Conservation (phyloP, 2,113 vertebrate genomes). For the Synchiropus splendidus region DNA sequence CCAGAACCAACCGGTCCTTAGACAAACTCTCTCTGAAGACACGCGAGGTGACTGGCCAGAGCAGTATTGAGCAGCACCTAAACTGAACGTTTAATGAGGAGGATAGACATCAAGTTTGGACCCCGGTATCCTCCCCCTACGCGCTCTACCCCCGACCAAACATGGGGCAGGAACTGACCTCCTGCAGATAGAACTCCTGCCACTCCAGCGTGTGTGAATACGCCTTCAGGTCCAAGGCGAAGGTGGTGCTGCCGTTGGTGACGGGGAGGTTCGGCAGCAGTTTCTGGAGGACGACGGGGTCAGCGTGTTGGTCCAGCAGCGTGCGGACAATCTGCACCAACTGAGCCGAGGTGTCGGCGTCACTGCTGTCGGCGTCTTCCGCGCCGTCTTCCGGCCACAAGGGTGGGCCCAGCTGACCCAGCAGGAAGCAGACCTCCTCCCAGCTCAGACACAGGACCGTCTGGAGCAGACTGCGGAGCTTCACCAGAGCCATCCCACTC, state of each 20-base stretch:
- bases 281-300: conserved; percentile 69
- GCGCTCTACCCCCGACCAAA: too few species aligned
- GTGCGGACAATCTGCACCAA: conserved; percentile 85
- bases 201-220: conserved; percentile 82
- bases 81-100: too few species aligned
- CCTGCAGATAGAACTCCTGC: conserved; percentile 81
- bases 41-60: too few species aligned
- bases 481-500: conserved; percentile 82
- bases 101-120: too few species aligned
- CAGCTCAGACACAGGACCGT: conserved; percentile 69
- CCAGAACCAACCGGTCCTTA: too few species aligned
- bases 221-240: conserved; percentile 84
- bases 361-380: conserved; percentile 10
- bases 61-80: too few species aligned
- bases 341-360: conserved; percentile 71
- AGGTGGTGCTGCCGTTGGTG: conserved; percentile 90
- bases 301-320: conserved; percentile 82
- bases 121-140: too few species aligned
- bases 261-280: conserved; percentile 83
- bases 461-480: conserved; percentile 91
- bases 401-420: conserved; percentile 79
- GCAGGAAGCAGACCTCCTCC: conserved; percentile 86
- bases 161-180: conserved; percentile 44
- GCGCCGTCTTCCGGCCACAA: conserved; percentile 58
- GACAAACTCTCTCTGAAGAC: too few species aligned